Percentiles rank a stretch among this genome's conserved stretches.
These are phyloP conservation scores for Margaritifera margaritifera DNA, from an alignment of 2,888 invertebrate species.

Conservation along the genomic window DNA sequence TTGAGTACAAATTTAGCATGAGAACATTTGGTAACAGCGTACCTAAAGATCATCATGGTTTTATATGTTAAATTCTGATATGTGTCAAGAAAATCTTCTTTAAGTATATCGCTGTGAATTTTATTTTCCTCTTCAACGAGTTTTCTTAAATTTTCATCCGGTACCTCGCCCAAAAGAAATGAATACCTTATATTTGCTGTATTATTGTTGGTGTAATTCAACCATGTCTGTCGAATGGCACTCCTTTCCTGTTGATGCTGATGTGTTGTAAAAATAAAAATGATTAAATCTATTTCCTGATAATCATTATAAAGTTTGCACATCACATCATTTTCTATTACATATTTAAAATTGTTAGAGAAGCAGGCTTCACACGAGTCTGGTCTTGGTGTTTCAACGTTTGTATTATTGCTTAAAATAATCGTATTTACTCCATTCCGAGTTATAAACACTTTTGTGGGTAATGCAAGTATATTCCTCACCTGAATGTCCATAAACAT, in stretches of 20 bases:
- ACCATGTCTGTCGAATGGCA: constrained; percentile 38
- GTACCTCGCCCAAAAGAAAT: too few relatives aligned
- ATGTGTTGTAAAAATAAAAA: constrained; percentile 28
- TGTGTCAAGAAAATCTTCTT: constrained; percentile 31
- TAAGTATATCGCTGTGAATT: constrained; percentile 27
- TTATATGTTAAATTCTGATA: constrained; percentile 36
- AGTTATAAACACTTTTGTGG: too few relatives aligned
- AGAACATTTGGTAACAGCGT: constrained; percentile 23
- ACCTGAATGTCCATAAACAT: too few relatives aligned
- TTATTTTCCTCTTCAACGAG: constrained; percentile 20
- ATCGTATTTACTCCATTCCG: too few relatives aligned
- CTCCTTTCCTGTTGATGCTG: constrained; percentile 14
- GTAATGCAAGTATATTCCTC: too few relatives aligned
- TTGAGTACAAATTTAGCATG: constrained; percentile 31
- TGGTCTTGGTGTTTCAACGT: too few relatives aligned
- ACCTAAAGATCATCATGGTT: constrained; percentile 34
- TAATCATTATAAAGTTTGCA: constrained; percentile 11
- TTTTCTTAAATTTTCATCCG: constrained; percentile 2
- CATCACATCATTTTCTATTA: constrained; percentile 27
- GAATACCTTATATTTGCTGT: constrained; percentile 27
- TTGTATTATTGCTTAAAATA: too few relatives aligned
- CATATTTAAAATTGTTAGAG: constrained; percentile 24
- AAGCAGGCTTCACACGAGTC: too few relatives aligned
- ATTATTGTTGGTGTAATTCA: constrained; percentile 20
- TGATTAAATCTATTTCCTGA: constrained; percentile 23